phyloP scores from a whole-genome alignment of 2,888 invertebrate species.

The Opisthograptis luteolata region DNA sequence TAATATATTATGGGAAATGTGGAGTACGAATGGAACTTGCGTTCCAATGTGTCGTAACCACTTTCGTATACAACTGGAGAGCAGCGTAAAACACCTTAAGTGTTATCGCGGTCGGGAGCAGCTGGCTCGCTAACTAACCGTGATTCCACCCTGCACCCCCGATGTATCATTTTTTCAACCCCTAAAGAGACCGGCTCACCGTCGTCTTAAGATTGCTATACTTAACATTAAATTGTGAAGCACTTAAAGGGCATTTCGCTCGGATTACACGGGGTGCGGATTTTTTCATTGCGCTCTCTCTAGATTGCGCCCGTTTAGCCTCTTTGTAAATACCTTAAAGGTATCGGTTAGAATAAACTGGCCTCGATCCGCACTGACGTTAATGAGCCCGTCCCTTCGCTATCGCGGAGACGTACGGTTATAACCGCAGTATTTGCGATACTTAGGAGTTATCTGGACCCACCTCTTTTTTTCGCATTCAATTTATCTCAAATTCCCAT shows the following conservation, averaged over 20 bases:
- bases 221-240: slow-evolving; percentile 81
- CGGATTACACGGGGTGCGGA: slow-evolving; percentile 67
- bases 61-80: slow-evolving; percentile 16
- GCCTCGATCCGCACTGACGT: slow-evolving; percentile 71
- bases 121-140: slow-evolving; percentile 72
- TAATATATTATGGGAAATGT: neutral
- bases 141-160: slow-evolving; percentile 48
- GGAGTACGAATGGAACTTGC: slow-evolving; percentile 42
- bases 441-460: slow-evolving; percentile 63
- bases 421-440: slow-evolving; percentile 63
- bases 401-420: slow-evolving; percentile 77
- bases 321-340: slow-evolving; percentile 81
- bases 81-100: slow-evolving; percentile 63
- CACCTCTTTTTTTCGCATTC: slow-evolving; percentile 52
- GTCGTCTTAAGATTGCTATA: slow-evolving; percentile 74
- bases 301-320: slow-evolving; percentile 69
- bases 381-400: slow-evolving; percentile 77
- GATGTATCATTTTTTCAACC: slow-evolving; percentile 79
- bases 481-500: slow-evolving; percentile 58
- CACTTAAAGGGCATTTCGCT: slow-evolving; percentile 72
- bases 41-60: slow-evolving; percentile 47
- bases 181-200: slow-evolving; percentile 65
- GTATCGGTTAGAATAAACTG: slow-evolving; percentile 77
- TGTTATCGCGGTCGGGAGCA: slow-evolving; percentile 66
- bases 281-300: slow-evolving; percentile 67